phyloP scores from a whole-genome alignment of 2,113 vertebrate genomes.

The Seriola aureovittata region DNA sequence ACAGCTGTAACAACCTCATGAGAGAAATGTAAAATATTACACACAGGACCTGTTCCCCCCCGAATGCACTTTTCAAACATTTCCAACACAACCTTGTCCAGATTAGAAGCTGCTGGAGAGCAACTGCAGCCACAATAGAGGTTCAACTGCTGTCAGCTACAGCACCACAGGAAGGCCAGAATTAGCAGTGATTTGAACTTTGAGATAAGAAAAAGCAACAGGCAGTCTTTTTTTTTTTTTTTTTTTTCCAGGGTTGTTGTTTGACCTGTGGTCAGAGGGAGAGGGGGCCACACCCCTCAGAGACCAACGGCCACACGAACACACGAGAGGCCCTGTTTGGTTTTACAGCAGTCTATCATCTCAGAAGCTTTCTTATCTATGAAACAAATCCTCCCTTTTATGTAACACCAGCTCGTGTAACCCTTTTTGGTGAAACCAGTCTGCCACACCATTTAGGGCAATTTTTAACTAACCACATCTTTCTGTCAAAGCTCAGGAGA shows the following conservation, averaged over 20 bases:
- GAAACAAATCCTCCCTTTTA: conserved; percentile 56
- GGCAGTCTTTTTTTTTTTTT: conserved; percentile 31
- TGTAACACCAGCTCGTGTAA: conserved; percentile 21
- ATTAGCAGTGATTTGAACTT: conserved; percentile 67
- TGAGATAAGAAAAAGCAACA: conserved; percentile 74
- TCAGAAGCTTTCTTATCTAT: conserved; percentile 54
- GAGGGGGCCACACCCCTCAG: conserved; percentile 54
- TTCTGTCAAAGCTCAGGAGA: conserved; percentile 41
- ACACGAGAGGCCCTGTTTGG: conserved; percentile 39
- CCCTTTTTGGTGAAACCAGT: conserved; percentile 49
- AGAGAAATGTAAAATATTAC: conserved; percentile 28
- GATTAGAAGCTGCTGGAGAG: conserved; percentile 7
- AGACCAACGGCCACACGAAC: conserved; percentile 44
- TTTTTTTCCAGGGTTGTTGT: conserved; percentile 53
- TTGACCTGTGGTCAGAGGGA: conserved; percentile 51
- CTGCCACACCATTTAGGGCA: conserved; percentile 73
- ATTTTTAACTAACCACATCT: conserved; percentile 54
- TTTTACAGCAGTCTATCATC: conserved; percentile 51
- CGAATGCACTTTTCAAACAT: conserved; percentile 3
- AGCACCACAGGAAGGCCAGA: conserved; percentile 63
- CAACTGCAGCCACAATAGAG: background rate
- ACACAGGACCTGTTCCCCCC: background rate
- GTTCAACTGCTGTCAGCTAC: conserved; percentile 22
- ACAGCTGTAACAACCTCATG: conserved; percentile 42
- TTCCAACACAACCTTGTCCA: background rate